These are phyloP conservation scores for Orthonyx spaldingii DNA, from an alignment of 2,113 vertebrate species.

Conservation along the genomic window DNA sequence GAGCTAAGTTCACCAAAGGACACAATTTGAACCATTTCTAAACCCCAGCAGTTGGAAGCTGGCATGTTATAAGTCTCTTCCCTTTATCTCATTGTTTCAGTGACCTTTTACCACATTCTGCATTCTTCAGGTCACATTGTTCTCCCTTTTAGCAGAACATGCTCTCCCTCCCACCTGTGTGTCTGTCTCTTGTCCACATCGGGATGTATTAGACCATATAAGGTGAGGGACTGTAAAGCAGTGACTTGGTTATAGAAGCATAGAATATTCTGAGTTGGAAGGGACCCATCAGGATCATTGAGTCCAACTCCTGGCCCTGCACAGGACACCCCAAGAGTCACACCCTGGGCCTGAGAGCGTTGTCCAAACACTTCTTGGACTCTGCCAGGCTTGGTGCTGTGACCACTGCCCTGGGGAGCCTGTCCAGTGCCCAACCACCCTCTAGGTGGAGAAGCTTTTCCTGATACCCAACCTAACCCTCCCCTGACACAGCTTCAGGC, in stretches of 20 bases:
- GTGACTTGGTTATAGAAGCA: background rate
- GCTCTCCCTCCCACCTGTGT: background rate
- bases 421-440: background rate
- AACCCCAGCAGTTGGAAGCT: background rate
- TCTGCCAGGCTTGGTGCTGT: background rate
- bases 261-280: background rate
- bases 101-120: background rate
- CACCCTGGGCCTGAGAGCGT: accelerated
- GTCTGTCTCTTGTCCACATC: background rate
- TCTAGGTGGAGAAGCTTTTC: background rate
- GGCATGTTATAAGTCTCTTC: background rate
- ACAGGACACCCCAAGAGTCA: background rate
- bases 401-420: background rate
- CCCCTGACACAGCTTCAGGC: background rate
- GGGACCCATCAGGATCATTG: accelerated
- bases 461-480: background rate
- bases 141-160: background rate
- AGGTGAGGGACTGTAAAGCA: background rate
- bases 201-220: background rate
- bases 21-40: background rate
- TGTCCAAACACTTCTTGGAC: accelerated
- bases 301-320: background rate
- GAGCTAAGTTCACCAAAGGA: background rate
- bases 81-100: background rate
- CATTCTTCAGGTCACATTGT: background rate